Evolutionary conservation across 2,797 vertebrate species (phyloP).

Genomic region (Coracias cyanogaster): DNA sequence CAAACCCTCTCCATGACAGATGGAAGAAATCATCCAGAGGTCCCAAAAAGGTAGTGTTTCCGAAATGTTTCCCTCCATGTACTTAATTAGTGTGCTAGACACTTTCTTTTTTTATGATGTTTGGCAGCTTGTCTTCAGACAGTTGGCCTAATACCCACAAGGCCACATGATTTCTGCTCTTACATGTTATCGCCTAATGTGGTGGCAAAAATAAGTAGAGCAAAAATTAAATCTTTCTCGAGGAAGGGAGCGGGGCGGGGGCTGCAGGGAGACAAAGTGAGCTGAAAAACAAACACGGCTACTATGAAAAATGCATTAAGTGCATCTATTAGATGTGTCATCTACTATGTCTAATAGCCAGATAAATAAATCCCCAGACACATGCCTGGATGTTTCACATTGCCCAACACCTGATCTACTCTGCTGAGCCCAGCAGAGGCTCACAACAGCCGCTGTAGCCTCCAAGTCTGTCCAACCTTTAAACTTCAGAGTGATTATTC

Average conservation of each 20-base stretch:
- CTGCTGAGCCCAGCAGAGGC: background rate
- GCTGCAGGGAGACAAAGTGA: background rate
- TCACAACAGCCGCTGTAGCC: background rate
- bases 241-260: background rate
- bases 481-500: background rate
- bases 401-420: background rate
- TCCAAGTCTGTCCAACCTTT: background rate
- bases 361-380: background rate
- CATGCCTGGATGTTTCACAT: background rate
- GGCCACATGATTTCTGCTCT: background rate
- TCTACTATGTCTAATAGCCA: background rate
- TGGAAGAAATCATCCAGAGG: background rate
- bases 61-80: background rate
- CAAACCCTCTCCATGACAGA: background rate
- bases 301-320: constrained; percentile 39
- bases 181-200: background rate
- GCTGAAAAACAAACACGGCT: background rate
- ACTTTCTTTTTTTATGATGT: background rate
- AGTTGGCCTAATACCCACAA: background rate
- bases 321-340: background rate
- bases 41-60: background rate
- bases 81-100: background rate
- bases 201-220: constrained; percentile 12
- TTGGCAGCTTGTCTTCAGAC: background rate
- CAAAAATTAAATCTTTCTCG: constrained; percentile 24